A percentile compares a stretch with the other conserved stretches of the same genome.
Conservation (phyloP, 2,113 vertebrate species). For the Pseudorectes ferrugineus region DNA sequence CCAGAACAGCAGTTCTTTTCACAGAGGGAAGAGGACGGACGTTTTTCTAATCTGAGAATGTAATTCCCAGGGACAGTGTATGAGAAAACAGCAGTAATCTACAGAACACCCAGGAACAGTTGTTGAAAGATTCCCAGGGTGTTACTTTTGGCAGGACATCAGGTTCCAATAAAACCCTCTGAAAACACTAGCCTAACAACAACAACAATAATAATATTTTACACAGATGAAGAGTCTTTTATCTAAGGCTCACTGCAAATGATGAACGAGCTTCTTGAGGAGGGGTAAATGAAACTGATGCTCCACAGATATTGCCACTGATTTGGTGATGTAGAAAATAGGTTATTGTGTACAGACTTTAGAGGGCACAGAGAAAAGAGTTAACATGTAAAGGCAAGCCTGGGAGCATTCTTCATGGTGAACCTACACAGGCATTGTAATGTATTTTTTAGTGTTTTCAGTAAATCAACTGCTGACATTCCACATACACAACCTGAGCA, state of each 20-base stretch:
- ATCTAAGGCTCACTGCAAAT: background rate
- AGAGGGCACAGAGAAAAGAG: background rate
- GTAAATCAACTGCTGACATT: background rate
- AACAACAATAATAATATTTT: background rate
- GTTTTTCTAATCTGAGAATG: constrained; percentile 17
- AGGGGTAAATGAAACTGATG: background rate
- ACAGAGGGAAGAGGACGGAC: background rate
- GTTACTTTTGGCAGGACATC: constrained; percentile 59
- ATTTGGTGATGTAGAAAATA: background rate
- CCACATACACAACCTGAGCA: background rate
- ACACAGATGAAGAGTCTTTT: background rate
- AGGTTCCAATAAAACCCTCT: constrained; percentile 43
- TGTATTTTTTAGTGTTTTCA: background rate
- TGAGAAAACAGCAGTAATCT: constrained; percentile 41
- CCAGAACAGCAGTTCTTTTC: constrained; percentile 7
- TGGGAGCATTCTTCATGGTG: background rate
- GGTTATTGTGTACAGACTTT: background rate
- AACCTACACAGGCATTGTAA: background rate
- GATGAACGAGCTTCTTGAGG: background rate
- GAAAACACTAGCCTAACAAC: constrained; percentile 11
- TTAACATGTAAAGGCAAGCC: background rate
- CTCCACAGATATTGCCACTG: background rate
- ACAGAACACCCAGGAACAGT: constrained; percentile 57
- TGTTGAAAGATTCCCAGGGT: constrained; percentile 50
- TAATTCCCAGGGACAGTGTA: constrained; percentile 13